Base-by-base conservation (phyloP, 2,888 invertebrate genomes). In the Alcis repandata region DNA sequence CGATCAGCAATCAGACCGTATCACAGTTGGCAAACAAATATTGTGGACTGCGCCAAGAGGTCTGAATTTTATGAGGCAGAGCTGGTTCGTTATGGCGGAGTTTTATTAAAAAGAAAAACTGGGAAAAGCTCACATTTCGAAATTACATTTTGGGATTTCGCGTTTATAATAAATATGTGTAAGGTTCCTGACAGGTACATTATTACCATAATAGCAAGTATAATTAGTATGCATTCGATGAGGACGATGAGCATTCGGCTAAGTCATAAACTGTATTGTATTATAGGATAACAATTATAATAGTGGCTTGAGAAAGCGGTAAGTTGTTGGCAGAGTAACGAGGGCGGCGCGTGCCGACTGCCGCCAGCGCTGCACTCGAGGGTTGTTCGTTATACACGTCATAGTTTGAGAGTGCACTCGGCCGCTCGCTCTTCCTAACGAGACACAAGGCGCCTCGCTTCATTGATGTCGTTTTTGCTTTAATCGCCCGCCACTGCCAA, bases 341-440 rank as follows among this genome's bases (percentile, higher is more conserved):
- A 85, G 84, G 81, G 76, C 69, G 84, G 84, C 87, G 87, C 87
- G 87, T 85, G 88, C 86, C 83, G 82, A 73, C 81, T 76, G 82
- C 74, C 80, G 78, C 75, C 81, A 74, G 79, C 78, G 79, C 80
- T 79, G 83, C 82, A 80, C 86, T 89, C 84, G 82, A 89, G 87
- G 79, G 84, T 76, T 87, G 87, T 90, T 92, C 89, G 90, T 90
- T 91, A 91, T 87, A 84, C 86, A 87, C 87, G 85, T 87, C 86
- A 87, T 85, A 85, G 87, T 86, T 85, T 77, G 84, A 76, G 82
- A 92, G 91, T 84, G 90, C 89, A 81, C 90, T 91, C 85, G 79
- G 79, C 84, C 80, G 85, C 82, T 86, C 85, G 82, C 86, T 89
- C 80, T 79, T 82, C 78, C 79, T 87, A 88, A 89, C 90, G 86